phyloP scores from a whole-genome alignment of 2,113 vertebrate species.

The Lethenteron camtschaticum region DNA sequence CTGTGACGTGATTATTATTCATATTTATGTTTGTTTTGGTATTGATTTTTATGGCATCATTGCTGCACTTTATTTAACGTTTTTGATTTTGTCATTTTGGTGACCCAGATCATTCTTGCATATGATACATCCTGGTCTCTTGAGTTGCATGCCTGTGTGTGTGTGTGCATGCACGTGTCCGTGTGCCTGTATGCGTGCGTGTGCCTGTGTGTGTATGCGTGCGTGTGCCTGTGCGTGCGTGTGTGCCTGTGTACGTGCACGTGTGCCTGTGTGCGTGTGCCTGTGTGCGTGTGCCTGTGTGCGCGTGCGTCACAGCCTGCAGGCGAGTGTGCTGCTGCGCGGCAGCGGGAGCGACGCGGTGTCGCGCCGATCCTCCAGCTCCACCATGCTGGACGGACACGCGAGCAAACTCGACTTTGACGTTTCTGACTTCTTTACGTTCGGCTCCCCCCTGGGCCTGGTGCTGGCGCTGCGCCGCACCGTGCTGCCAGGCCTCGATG shows the following conservation, averaged over 20 bases:
- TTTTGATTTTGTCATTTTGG: too few relatives aligned
- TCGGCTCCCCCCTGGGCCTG: constrained; percentile 76
- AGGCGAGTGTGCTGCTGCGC: constrained; percentile 39
- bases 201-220: constrained; percentile 1
- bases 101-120: too few relatives aligned
- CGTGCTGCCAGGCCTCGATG: constrained; percentile 61
- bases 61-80: too few relatives aligned
- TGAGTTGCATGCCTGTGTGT: neutral
- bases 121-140: too few relatives aligned
- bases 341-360: constrained; percentile 29
- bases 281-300: neutral
- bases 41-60: too few relatives aligned
- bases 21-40: too few relatives aligned
- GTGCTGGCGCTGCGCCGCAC: constrained; percentile 83
- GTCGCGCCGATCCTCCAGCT: constrained; percentile 59
- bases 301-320: constrained; percentile 35
- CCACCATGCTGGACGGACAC: constrained; percentile 49
- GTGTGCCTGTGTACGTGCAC: neutral
- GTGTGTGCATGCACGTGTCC: neutral
- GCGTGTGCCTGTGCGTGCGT: neutral
- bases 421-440: constrained; percentile 79
- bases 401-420: constrained; percentile 80
- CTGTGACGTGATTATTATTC: too few relatives aligned
- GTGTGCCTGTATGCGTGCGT: neutral
- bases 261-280: neutral